phyloP scores from a whole-genome alignment of 2,113 vertebrate genomes.

The Orthochromis malagaraziensis region DNA sequence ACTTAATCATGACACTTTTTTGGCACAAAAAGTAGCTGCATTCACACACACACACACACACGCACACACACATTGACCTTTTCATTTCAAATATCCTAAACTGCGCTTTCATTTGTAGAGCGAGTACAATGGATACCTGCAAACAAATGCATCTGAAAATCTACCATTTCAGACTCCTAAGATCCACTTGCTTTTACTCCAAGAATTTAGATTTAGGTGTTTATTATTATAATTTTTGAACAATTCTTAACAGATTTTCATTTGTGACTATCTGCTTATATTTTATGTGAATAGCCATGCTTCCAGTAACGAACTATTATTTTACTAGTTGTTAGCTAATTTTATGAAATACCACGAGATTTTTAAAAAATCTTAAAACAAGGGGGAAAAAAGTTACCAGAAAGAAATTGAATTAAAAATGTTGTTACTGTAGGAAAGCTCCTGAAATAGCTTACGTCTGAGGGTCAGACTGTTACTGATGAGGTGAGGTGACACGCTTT shows the following conservation, averaged over 20 bases:
- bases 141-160: not conserved
- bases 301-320: not conserved
- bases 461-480: not conserved
- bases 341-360: not conserved
- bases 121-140: not conserved
- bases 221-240: accelerated
- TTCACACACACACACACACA: accelerated
- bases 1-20: not conserved
- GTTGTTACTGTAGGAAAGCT: not conserved
- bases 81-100: not conserved
- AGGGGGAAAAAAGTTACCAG: accelerated
- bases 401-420: not conserved
- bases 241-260: not conserved
- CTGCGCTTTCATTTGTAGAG: not conserved
- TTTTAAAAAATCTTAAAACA: accelerated
- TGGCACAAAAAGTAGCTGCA: not conserved
- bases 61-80: not conserved
- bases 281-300: not conserved
- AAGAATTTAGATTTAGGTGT: not conserved
- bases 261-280: not conserved
- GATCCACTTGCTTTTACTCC: not conserved
- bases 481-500: not conserved
- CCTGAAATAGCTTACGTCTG: not conserved
- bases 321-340: not conserved
- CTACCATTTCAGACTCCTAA: not conserved